Conservation (phyloP, 2,797 vertebrate genomes). For the Dipus sagitta region DNA sequence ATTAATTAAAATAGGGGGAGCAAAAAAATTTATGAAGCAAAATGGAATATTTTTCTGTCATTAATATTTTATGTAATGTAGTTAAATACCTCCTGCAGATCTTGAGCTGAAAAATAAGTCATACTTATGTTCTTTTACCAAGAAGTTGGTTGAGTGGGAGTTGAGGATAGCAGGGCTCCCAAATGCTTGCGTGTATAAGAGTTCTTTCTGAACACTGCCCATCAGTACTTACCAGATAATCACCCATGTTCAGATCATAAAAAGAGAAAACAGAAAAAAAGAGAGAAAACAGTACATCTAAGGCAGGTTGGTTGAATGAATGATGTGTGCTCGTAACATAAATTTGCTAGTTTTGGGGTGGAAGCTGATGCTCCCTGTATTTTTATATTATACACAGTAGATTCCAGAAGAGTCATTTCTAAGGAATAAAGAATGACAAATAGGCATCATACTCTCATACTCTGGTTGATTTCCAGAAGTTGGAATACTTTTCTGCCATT, state of each 20-base stretch:
- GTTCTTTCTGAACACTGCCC: not conserved
- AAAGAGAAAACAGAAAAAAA: not conserved
- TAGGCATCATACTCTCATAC: no score
- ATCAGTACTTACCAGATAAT: not conserved
- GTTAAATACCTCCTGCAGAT: not conserved
- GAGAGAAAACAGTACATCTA: not conserved
- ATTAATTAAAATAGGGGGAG: not conserved
- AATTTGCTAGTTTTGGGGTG: rapidly evolving
- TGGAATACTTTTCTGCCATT: not conserved
- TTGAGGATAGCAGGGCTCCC: not conserved
- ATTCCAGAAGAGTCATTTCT: not conserved
- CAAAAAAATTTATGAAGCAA: not conserved
- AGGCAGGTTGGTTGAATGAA: not conserved
- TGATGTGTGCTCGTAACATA: rapidly evolving
- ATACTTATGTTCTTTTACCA: rapidly evolving
- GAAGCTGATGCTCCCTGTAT: no score
- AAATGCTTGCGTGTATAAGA: not conserved
- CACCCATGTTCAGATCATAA: no score
- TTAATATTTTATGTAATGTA: not conserved
- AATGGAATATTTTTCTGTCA: not conserved
- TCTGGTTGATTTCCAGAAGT: no score
- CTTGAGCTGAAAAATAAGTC: not conserved
- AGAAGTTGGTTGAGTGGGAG: no score
- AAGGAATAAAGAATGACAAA: not conserved
- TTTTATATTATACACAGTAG: not conserved